Base-by-base conservation (phyloP, 2,797 vertebrate species). In the Clamator glandarius region DNA sequence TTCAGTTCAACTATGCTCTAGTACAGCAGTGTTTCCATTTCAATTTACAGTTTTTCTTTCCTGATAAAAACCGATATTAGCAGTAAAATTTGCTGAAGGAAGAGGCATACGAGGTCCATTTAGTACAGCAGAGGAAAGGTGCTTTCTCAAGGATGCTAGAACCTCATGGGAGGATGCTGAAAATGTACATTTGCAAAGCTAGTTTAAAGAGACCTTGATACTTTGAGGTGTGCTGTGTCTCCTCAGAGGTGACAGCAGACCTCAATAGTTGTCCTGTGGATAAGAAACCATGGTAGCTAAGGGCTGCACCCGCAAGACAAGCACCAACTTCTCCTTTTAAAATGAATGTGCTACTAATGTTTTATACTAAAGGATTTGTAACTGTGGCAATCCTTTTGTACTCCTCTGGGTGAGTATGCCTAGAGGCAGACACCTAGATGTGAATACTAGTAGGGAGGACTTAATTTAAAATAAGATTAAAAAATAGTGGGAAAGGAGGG, bases 361-460 rank as follows among this genome's bases (percentile, higher is more conserved):
- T 75, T 90, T 63, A 28, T 50, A 66, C 7, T 9, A 14, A 20
- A 41, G 14, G 20, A 28, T 76, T 48, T 58, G 58, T 23, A 75
- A 61, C 28, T 52, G 11, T 46, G 33, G 13, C 28, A 31, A 25
- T 48, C 44, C 29, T 68, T 52, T n/a, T 35, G 28, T 58, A 8
- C 28, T 68, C 10, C 42, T 63, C 36, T 79, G 63, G 8, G 18
- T 59, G 59, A 68, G 36, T 15, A 17, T n/a, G 61, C 46, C n/a
- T 72, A 8, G 79, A 67, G 67, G 50, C 63, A 81, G 69, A 67
- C 13, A 15, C 9, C 5, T 28, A 44, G 24, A 21, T 61, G 17
- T 68, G 50, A 84, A 74, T 0, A 2, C 29, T 55, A 0, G 0
- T 48, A 19, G 62, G 42, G 58, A 72, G 7, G 31, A 73, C 17